phyloP scores from a whole-genome alignment of 2,797 vertebrate genomes.

The Cuniculus paca region DNA sequence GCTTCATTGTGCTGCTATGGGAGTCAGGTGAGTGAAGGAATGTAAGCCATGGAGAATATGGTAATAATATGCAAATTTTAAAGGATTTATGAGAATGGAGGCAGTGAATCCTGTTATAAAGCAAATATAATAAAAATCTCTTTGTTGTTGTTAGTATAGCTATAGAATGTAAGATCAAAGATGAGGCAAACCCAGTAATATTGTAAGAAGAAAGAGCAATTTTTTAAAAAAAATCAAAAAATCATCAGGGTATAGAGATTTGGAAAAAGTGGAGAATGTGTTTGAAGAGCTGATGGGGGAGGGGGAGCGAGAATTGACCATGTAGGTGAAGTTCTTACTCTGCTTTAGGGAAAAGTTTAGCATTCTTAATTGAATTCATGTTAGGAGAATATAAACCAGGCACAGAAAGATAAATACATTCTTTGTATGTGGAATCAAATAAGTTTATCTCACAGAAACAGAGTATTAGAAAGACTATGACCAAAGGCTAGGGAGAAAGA shows the following conservation, averaged over 20 bases:
- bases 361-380: constrained; percentile 5
- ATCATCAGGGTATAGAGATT: neutral
- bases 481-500: too few species aligned
- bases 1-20: neutral
- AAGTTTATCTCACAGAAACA: neutral
- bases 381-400: neutral
- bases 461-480: neutral
- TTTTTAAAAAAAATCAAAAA: neutral
- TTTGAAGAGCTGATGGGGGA: constrained; percentile 17
- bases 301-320: neutral
- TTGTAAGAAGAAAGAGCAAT: neutral
- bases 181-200: neutral
- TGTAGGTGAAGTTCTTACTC: neutral
- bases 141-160: neutral
- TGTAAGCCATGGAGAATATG: neutral
- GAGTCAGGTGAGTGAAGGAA: neutral
- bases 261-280: neutral
- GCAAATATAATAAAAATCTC: neutral
- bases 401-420: neutral
- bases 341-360: neutral
- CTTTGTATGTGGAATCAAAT: neutral
- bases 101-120: neutral
- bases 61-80: neutral
- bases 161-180: neutral
- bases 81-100: neutral